A percentile compares a stretch with the other conserved stretches of the same genome.
phyloP scores from a whole-genome alignment of 2,888 invertebrate genomes.

The Argyresthia goedartella region DNA sequence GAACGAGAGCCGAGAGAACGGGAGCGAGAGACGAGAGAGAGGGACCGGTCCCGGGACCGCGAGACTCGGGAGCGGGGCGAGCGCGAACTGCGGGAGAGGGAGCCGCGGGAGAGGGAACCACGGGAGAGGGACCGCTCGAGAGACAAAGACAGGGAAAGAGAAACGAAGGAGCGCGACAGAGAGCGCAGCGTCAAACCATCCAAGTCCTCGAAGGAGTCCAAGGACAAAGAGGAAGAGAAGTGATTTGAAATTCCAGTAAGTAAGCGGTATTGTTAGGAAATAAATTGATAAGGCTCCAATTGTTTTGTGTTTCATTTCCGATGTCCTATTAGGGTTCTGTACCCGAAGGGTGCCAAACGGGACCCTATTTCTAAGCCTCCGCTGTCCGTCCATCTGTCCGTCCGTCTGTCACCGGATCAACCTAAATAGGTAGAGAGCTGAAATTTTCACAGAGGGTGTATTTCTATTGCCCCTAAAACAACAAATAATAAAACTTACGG shows the following conservation, averaged over 20 bases:
- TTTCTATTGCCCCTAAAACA: too few species aligned
- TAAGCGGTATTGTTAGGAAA: background rate
- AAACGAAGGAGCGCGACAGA: constrained; percentile 30
- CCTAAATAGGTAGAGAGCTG: too few species aligned
- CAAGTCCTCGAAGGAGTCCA: constrained; percentile 61
- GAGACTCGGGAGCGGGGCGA: constrained; percentile 75
- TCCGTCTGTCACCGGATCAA: too few species aligned
- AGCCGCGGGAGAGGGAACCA: constrained; percentile 51
- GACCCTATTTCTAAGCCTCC: too few species aligned
- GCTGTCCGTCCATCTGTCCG: too few species aligned
- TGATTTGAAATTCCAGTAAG: constrained; percentile 31
- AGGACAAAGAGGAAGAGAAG: constrained; percentile 83
- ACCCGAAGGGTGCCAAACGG: too few species aligned
- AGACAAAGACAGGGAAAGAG: too few species aligned
- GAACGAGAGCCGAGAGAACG: constrained; percentile 66
- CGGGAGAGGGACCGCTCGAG: too few species aligned
- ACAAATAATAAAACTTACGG: too few species aligned
- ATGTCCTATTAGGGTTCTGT: too few species aligned
- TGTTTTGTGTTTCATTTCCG: too few species aligned
- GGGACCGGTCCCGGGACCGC: constrained; percentile 61
- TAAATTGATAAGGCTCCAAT: constrained; percentile 1
- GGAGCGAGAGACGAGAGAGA: constrained; percentile 72
- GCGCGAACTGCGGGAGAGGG: constrained; percentile 22
- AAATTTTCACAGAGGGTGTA: too few species aligned
- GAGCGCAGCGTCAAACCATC: constrained; percentile 65